These are phyloP conservation scores for Gallirallus australis DNA, from an alignment of 2,797 vertebrate genomes.

Conservation along the genomic window DNA sequence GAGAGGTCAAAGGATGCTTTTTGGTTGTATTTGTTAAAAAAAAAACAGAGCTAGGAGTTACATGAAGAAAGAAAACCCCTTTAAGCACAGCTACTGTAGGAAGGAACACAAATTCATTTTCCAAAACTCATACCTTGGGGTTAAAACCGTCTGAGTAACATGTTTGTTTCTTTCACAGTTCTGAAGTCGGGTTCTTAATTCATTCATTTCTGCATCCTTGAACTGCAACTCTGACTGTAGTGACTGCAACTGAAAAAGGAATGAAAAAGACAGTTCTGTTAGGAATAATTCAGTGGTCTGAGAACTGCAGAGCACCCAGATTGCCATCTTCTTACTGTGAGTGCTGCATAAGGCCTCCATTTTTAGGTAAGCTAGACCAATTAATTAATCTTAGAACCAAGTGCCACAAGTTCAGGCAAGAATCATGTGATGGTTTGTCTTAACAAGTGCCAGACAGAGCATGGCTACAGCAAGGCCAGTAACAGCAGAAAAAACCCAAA, in stretches of 20 bases:
- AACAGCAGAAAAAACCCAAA: not conserved
- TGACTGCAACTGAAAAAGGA: conserved; percentile 86
- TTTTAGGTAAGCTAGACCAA: not conserved
- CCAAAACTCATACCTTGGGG: conserved; percentile 78
- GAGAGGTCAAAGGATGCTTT: not conserved
- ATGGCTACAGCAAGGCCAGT: not conserved
- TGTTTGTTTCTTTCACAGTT: conserved; percentile 81
- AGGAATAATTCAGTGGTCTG: not conserved
- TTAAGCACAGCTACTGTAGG: not conserved
- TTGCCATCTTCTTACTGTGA: not conserved
- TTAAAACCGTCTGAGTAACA: conserved; percentile 56
- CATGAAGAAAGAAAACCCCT: not conserved
- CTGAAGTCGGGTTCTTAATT: conserved; percentile 88
- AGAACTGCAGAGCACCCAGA: not conserved
- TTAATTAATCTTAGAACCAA: not conserved
- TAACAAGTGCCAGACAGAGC: not conserved
- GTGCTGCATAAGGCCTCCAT: not conserved
- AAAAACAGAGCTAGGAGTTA: fast-evolving
- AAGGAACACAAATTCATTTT: not conserved
- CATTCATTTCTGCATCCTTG: conserved; percentile 96
- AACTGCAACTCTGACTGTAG: conserved; percentile 94
- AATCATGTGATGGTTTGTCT: not conserved
- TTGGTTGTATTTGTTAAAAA: not conserved
- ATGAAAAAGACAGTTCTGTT: not conserved
- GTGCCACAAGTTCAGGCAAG: not conserved